These are phyloP conservation scores for Nestor notabilis DNA, from an alignment of 2,113 vertebrate species.

Conservation along the genomic window DNA sequence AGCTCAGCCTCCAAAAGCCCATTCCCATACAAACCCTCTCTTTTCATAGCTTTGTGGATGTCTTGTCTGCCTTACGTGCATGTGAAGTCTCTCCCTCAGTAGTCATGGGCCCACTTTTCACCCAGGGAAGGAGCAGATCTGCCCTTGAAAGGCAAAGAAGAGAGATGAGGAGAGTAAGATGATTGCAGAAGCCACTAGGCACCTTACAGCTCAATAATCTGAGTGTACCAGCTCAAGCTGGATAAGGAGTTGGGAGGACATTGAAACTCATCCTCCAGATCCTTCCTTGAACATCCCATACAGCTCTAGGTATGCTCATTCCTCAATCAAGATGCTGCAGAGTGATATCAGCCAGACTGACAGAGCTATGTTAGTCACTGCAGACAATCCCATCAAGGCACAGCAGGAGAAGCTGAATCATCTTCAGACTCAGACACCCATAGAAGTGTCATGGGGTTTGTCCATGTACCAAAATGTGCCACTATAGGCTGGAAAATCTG, in stretches of 20 bases:
- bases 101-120: neutral
- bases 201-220: neutral
- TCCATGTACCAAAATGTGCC: neutral
- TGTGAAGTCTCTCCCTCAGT: neutral
- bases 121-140: neutral
- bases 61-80: accelerated
- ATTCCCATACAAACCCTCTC: accelerated
- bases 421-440: neutral
- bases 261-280: neutral
- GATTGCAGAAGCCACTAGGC: accelerated
- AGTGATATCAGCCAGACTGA: neutral
- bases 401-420: neutral
- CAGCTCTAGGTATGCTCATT: neutral
- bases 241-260: neutral
- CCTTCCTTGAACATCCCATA: neutral
- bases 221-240: neutral
- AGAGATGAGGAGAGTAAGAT: neutral
- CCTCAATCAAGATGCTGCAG: neutral
- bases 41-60: neutral
- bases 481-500: neutral
- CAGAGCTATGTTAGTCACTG: neutral
- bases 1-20: neutral
- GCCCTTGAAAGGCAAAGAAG: neutral
- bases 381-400: neutral
- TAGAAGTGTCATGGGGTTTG: neutral